Percentiles rank a stretch among this genome's conserved stretches.
phyloP scores from a whole-genome alignment of 2,113 vertebrate genomes.

The Ailuropoda melanoleuca region DNA sequence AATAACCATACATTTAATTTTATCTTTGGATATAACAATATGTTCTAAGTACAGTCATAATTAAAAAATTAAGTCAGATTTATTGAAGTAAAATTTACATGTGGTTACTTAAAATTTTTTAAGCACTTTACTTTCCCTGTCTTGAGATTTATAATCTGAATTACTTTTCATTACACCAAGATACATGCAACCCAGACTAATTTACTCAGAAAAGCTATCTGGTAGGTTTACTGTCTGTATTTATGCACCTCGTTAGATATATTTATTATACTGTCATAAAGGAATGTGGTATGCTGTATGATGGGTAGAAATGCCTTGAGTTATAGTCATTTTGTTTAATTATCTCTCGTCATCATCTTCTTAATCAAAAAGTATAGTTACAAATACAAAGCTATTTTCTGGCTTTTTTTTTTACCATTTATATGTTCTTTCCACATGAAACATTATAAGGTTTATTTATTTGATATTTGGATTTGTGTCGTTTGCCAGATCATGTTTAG shows the following conservation, averaged over 20 bases:
- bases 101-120: not conserved
- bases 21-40: not conserved
- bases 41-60: not conserved
- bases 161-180: not conserved
- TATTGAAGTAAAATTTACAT: not conserved
- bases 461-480: not conserved
- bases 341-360: not conserved
- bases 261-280: not conserved
- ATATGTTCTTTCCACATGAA: not conserved
- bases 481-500: not conserved
- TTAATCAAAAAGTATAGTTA: not conserved
- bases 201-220: not conserved
- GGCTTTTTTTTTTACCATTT: not conserved
- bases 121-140: not conserved
- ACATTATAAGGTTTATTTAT: not conserved
- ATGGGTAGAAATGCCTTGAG: not conserved
- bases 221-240: not conserved
- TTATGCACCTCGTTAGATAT: not conserved
- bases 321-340: not conserved
- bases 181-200: not conserved
- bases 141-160: not conserved
- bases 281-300: not conserved
- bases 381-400: not conserved
- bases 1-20: not conserved
- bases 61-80: not conserved